Conservation (phyloP, 2,113 vertebrate species). For the Galemys pyrenaicus region DNA sequence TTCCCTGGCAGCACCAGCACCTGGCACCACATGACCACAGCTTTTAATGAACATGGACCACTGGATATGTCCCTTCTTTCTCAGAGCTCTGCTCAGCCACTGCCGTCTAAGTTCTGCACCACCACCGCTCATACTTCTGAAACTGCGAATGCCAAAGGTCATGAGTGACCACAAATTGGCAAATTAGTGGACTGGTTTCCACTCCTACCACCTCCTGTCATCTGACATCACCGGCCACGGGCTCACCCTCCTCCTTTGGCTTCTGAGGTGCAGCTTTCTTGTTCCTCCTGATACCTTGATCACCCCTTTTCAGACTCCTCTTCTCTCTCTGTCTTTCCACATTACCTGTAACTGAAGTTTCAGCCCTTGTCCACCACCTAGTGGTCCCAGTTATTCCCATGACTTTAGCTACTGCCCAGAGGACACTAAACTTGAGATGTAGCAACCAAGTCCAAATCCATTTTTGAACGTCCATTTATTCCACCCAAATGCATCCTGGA, state of each 20-base stretch:
- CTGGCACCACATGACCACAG: neutral
- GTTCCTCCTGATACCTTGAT: neutral
- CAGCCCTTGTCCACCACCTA: neutral
- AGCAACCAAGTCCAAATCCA: neutral
- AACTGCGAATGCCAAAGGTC: conserved; percentile 47
- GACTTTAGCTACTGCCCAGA: neutral
- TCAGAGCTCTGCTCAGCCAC: neutral
- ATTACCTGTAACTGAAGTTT: neutral
- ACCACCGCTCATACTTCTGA: neutral
- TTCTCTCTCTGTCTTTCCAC: neutral
- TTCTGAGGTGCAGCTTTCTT: neutral
- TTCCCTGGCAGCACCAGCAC: neutral
- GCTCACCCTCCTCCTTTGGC: neutral
- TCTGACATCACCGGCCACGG: neutral
- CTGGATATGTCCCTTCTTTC: neutral
- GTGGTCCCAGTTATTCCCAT: neutral
- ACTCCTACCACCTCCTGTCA: neutral
- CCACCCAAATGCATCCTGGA: neutral
- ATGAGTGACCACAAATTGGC: conserved; percentile 46
- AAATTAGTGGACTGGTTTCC: conserved; percentile 12
- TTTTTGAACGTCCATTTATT: neutral
- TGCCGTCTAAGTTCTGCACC: conserved; percentile 30
- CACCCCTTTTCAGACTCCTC: neutral
- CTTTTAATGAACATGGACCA: neutral
- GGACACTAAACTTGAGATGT: neutral